Conservation (phyloP, 2,797 vertebrate species). For the Coluber constrictor region DNA sequence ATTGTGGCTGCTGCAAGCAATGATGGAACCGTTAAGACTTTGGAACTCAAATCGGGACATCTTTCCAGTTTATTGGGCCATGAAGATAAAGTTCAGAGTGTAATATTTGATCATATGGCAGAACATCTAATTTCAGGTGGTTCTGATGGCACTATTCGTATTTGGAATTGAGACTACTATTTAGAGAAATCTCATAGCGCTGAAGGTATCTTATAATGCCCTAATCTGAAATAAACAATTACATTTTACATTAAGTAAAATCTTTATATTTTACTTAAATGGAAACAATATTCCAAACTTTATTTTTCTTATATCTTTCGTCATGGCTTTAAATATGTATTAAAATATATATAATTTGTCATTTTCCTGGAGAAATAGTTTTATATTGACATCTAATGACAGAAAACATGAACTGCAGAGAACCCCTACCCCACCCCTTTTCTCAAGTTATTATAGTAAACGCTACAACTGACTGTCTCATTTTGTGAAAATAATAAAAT, state of each 20-base stretch:
- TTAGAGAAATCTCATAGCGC: not conserved
- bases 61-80: constrained; percentile 70
- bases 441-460: constrained; percentile 46
- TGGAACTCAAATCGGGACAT: constrained; percentile 66
- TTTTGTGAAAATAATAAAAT: constrained; percentile 1
- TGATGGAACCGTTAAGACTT: constrained; percentile 71
- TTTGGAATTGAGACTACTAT: constrained; percentile 57
- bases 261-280: constrained; percentile 43
- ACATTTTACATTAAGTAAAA: not conserved
- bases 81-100: constrained; percentile 65
- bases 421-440: not conserved
- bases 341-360: not conserved
- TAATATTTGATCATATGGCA: constrained; percentile 69
- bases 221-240: not conserved
- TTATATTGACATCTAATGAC: constrained; percentile 78
- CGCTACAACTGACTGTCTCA: constrained; percentile 43
- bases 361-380: constrained; percentile 62
- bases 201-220: not conserved
- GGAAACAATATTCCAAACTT: constrained; percentile 46
- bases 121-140: constrained; percentile 74
- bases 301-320: constrained; percentile 31
- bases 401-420: constrained; percentile 72
- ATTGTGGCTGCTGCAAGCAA: constrained; percentile 76
- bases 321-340: not conserved
- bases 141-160: constrained; percentile 65